phyloP scores from a whole-genome alignment of 2,888 invertebrate species.

The Apodemia zela region DNA sequence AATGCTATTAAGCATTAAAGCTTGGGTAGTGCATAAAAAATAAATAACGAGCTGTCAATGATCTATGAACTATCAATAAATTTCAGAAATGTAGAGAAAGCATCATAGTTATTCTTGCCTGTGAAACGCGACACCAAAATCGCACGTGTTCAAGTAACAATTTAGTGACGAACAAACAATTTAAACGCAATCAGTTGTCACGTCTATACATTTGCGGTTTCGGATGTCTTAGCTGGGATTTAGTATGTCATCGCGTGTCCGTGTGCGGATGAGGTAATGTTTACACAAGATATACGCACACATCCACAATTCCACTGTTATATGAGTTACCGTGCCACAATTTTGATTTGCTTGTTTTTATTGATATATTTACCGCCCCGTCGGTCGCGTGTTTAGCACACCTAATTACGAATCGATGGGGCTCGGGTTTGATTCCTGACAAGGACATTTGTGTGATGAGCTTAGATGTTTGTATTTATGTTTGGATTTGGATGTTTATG shows the following conservation, averaged over 20 bases:
- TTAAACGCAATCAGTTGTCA: slow-evolving; percentile 26
- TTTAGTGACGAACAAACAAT: slow-evolving; percentile 24
- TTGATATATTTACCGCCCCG: too few species aligned
- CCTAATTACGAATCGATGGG: too few species aligned
- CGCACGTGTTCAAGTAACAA: slow-evolving; percentile 12
- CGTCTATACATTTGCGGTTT: slow-evolving; percentile 31
- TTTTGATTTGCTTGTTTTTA: not conserved
- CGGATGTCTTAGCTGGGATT: slow-evolving; percentile 29
- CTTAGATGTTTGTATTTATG: too few species aligned
- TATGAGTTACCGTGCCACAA: not conserved
- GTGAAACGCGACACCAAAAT: not conserved
- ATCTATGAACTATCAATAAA: too few species aligned
- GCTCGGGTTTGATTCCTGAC: too few species aligned
- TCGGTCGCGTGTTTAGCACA: too few species aligned
- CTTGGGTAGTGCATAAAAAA: too few species aligned
- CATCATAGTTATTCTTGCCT: not conserved
- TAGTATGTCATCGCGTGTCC: slow-evolving; percentile 22
- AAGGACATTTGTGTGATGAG: too few species aligned
- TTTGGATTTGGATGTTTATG: too few species aligned
- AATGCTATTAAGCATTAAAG: too few species aligned
- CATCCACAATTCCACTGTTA: slow-evolving; percentile 20
- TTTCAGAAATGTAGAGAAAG: too few species aligned
- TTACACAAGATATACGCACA: slow-evolving; percentile 24
- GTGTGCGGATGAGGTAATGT: slow-evolving; percentile 29
- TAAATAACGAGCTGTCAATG: too few species aligned